These are phyloP conservation scores for Diprion similis DNA, from an alignment of 1,140 invertebrate species.

Conservation along the genomic window DNA sequence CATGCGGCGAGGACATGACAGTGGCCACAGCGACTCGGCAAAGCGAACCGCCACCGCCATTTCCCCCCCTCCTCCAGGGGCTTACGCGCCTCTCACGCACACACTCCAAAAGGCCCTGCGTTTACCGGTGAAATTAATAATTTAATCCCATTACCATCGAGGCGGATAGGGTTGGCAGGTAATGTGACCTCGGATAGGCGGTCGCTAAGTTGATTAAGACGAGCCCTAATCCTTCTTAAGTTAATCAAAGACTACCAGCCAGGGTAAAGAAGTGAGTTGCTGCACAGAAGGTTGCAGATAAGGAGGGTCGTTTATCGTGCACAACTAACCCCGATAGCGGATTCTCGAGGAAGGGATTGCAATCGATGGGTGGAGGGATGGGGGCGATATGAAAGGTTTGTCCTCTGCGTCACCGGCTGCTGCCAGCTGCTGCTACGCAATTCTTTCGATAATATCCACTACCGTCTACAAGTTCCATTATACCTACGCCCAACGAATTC, in stretches of 20 bases:
- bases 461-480: too few relatives aligned
- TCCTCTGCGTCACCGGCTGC: not conserved
- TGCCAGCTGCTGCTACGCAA: too few relatives aligned
- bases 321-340: not conserved
- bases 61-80: constrained; percentile 5
- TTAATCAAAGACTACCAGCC: not conserved
- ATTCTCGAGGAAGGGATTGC: too few relatives aligned
- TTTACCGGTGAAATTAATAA: constrained; percentile 29
- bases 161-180: constrained; percentile 7
- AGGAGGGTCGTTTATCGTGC: not conserved
- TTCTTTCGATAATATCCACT: too few relatives aligned
- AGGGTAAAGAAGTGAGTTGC: not conserved
- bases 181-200: constrained; percentile 13
- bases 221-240: not conserved
- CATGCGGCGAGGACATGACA: not conserved
- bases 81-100: not conserved
- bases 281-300: not conserved
- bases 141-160: constrained; percentile 29
- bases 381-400: too few relatives aligned
- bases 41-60: not conserved
- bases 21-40: not conserved
- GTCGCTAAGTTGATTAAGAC: not conserved
- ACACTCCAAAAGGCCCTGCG: not conserved
- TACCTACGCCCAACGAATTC: too few relatives aligned
- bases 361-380: too few relatives aligned